A percentile compares a stretch with the other conserved stretches of the same genome.
phyloP scores from a whole-genome alignment of 2,113 vertebrate species.

The Opisthocomus hoazin region DNA sequence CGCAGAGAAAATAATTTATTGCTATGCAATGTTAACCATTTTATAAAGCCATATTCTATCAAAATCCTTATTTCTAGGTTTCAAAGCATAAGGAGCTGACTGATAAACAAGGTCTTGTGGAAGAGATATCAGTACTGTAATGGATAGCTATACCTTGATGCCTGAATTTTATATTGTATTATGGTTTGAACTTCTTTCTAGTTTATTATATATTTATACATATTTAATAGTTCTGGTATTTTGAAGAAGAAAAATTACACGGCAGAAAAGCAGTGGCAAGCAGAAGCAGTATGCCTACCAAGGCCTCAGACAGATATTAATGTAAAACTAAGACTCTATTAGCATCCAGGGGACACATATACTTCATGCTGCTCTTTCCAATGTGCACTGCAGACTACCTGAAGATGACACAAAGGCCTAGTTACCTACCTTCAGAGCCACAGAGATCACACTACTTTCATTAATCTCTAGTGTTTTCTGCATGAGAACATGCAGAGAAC shows the following conservation, averaged over 20 bases:
- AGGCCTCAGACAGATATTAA: not conserved
- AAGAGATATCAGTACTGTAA: not conserved
- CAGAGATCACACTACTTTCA: not conserved
- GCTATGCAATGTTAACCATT: not conserved
- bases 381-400: not conserved
- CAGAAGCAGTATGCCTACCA: not conserved
- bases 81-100: not conserved
- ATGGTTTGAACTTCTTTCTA: not conserved
- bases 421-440: not conserved
- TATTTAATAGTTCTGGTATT: not conserved
- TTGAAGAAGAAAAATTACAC: not conserved
- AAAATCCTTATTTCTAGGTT: not conserved
- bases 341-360: not conserved
- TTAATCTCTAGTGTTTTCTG: not conserved
- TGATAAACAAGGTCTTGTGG: not conserved
- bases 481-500: not conserved
- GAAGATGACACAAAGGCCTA: not conserved
- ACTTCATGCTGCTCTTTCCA: not conserved
- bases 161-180: not conserved
- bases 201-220: not conserved
- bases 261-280: not conserved
- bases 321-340: not conserved
- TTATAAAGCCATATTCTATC: not conserved
- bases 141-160: not conserved
- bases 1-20: not conserved